A percentile compares a stretch with the other conserved stretches of the same genome.
Conservation (phyloP, 2,113 vertebrate genomes). For the Pristiophorus japonicus region DNA sequence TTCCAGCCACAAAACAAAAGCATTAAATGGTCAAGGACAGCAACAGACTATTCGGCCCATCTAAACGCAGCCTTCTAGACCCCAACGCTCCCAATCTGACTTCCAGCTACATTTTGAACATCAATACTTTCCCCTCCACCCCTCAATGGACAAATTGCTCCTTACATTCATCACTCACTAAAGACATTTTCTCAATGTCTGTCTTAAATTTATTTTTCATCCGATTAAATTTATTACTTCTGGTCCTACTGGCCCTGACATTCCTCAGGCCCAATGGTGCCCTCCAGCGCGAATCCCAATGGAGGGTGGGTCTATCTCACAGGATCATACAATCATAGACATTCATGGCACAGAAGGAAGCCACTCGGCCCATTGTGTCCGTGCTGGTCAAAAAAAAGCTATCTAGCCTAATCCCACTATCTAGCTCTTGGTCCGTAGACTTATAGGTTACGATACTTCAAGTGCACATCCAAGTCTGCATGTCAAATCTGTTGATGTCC, state of each 20-base stretch:
- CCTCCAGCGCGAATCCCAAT: background rate
- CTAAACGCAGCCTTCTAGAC: background rate
- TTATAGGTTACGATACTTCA: too few relatives aligned
- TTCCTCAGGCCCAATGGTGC: background rate
- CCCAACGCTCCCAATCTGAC: background rate
- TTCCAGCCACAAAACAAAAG: background rate
- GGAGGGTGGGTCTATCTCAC: background rate
- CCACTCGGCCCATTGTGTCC: too few relatives aligned
- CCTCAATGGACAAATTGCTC: background rate
- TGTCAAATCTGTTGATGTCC: too few relatives aligned
- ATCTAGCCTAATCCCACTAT: too few relatives aligned
- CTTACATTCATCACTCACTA: background rate
- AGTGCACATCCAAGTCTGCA: too few relatives aligned
- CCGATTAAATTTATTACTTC: background rate
- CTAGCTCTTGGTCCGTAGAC: too few relatives aligned
- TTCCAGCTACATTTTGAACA: background rate
- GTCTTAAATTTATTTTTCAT: background rate
- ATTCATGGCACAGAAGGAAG: too few relatives aligned
- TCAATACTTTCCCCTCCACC: background rate
- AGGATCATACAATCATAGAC: too few relatives aligned
- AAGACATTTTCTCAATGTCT: background rate
- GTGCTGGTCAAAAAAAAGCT: too few relatives aligned
- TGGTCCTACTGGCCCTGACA: background rate
- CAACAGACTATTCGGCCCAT: background rate
- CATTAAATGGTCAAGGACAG: background rate